Base-by-base conservation (phyloP, 2,888 invertebrate species). In the Patella ulyssiponensis region DNA sequence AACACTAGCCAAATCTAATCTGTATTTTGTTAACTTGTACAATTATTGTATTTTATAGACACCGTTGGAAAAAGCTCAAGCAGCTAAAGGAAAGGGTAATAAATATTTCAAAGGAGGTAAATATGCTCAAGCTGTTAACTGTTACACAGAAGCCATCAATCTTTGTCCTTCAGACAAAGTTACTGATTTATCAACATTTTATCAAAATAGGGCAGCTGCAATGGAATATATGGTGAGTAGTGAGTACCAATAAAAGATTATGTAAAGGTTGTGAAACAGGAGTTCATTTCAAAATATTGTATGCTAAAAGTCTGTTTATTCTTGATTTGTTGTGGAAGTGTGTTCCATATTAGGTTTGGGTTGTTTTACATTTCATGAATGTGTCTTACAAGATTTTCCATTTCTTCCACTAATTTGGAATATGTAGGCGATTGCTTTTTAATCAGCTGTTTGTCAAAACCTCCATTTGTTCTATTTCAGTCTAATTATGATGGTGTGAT, bases 161-260 rank as follows among this genome's bases (percentile, higher is more conserved):
- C 80, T 91, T 7, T 93, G 93, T 86, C 92, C 93, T 1, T 70
- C 81, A 4, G 91, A 95, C 77, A 94, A 95, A 70, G 93, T 93
- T 51, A 93, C 94, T 0, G 96, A 96, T 85, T 92, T 97, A 77
- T 95, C 98, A 0, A 97, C 96, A 20, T 97, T 96, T 92, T 97
- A 97, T 92, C 98, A 98, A 92, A 98, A 98, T 91, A 94, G 98
- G 86, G 98, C 98, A 15, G 98, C 98, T 20, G 96, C 97, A 70
- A 96, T 97, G 92, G 98, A 98, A 92, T 96, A 97, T 92, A 93
- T 97, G 89, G 94, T 94, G 91, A 90, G 89, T 82, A 53, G 94
- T 94, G 91, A 90, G 89, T 82, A 53, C 4, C 1, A 52, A 51
- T 2, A 58, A 51, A 54, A 44, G 44, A 44, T 44, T 44, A 44